Conservation (phyloP, 2,888 invertebrate genomes). For the Hypselothyrea guttata region DNA sequence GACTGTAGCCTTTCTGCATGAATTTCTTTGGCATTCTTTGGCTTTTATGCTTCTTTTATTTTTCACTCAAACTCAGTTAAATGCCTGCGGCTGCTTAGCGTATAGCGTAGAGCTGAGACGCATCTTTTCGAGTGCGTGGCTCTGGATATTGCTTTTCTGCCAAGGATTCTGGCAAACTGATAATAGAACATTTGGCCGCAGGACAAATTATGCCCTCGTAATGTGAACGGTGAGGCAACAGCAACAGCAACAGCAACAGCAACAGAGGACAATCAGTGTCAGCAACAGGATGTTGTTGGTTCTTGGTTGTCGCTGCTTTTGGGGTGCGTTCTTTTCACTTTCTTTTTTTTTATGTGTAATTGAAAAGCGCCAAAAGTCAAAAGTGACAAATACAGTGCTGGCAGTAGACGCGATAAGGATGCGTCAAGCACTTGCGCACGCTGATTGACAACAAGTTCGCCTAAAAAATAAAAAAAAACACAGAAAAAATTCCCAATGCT, state of each 20-base stretch:
- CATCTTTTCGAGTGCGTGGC: slow-evolving; percentile 47
- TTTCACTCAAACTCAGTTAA: slow-evolving; percentile 71
- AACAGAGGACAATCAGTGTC: slow-evolving; percentile 71
- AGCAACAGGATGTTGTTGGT: slow-evolving; percentile 59
- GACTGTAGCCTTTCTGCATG: background rate
- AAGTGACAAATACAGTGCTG: slow-evolving; percentile 45
- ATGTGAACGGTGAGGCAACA: slow-evolving; percentile 29
- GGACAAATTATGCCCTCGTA: slow-evolving; percentile 65
- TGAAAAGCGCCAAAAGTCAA: slow-evolving; percentile 65
- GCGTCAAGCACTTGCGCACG: slow-evolving; percentile 38
- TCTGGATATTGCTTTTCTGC: slow-evolving; percentile 58
- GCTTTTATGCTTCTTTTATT: slow-evolving; percentile 60
- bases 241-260: slow-evolving; percentile 33
- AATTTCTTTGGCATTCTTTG: slow-evolving; percentile 4
- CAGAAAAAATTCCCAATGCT: too few species aligned
- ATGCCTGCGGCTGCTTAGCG: slow-evolving; percentile 48
- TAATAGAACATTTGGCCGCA: slow-evolving; percentile 73
- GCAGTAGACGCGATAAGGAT: slow-evolving; percentile 26
- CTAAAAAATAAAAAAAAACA: too few species aligned
- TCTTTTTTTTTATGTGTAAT: slow-evolving; percentile 44
- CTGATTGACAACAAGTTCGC: slow-evolving; percentile 69
- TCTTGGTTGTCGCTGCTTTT: slow-evolving; percentile 1
- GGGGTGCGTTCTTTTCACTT: slow-evolving; percentile 14
- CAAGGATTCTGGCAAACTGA: slow-evolving; percentile 17
- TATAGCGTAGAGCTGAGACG: slow-evolving; percentile 45